Base-by-base conservation (phyloP, 1,140 invertebrate species). In the Cotesia glomerata region DNA sequence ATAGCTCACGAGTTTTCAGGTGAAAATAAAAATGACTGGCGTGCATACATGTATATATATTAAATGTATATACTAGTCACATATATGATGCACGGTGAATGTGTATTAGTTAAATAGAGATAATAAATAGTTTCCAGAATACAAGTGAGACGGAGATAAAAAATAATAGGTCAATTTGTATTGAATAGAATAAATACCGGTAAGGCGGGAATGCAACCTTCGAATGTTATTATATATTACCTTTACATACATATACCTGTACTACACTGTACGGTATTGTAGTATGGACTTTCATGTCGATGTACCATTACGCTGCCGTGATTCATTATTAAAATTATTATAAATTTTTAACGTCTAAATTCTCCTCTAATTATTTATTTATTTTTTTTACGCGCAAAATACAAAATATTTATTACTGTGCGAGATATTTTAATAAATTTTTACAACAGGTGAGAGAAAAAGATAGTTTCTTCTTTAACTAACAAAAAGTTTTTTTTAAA, bases 181-280 rank as follows among this genome's bases (percentile, higher is more conserved):
- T 11, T 18, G 18, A 18, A 58, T 16, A 58, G 56, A 58, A 58
- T 18, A 58, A 14, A 56, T 49, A 59, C 75, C 64, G 72, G 73
- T 72, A 70, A 49, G 74, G 75, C 80, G 81, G 72, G 77, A 79
- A 79, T 81, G 77, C 81, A 82, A 82, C 80, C 79, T 82, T 82
- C 82, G 80, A 75, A 64, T 45, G 32, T 45, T 45, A 45, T 45
- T 62, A 62, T 36, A 62, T 62, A n/a, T 26, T 62, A 62, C 32
- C n/a, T 34, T 35, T 62, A 35, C 59, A 45, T 45, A 45, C 39
- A 45, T 45, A 45, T 45, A 45, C 2, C 11, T 45, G 11, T 26
- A 26, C 26, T 26, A 45, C 39, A 45, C 7, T 45, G 11, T 45
- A 45, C 11, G 11, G 7, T 45, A 45, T 11, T 0, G 39, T 45